A percentile compares a stretch with the other conserved stretches of the same genome.
Evolutionary conservation across 2,113 vertebrate genomes (phyloP).

Genomic region (Damaliscus lunatus): DNA sequence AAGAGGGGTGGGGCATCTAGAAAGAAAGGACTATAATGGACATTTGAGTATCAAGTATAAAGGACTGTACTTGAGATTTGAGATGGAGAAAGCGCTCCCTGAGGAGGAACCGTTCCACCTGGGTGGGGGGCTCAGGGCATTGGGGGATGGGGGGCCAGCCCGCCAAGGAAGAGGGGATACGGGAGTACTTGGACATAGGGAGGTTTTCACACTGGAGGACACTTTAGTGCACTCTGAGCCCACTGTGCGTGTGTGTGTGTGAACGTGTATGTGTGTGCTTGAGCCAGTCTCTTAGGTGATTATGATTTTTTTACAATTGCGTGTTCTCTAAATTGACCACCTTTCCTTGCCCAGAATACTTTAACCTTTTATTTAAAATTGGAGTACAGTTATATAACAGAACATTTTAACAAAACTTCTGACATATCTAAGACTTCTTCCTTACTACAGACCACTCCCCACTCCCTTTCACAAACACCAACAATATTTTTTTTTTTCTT

Average conservation of each 20-base stretch:
- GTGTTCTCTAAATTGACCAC: neutral
- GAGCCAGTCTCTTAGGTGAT: neutral
- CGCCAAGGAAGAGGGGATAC: accelerated
- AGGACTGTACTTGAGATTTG: too few species aligned
- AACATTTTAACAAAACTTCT: slow-evolving; percentile 61
- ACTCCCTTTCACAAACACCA: neutral
- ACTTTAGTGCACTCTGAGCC: too few species aligned
- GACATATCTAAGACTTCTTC: slow-evolving; percentile 47
- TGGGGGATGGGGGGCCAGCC: too few species aligned
- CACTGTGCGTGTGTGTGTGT: neutral
- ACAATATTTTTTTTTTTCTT: neutral
- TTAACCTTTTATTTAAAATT: neutral
- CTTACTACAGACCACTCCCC: neutral
- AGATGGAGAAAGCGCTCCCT: neutral
- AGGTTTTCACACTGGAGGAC: neutral
- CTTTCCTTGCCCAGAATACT: slow-evolving; percentile 45
- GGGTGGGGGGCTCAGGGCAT: neutral
- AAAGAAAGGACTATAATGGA: neutral
- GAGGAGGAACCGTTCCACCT: neutral
- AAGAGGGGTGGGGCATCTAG: accelerated
- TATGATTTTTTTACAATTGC: neutral
- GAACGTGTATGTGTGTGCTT: neutral
- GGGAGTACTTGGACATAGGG: accelerated
- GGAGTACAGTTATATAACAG: neutral
- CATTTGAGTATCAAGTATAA: too few species aligned